Evolutionary conservation across 1,140 invertebrate species (phyloP), one percentile per base, ranked within the genome.

Genomic region (Leptopilina boulardi): DNA sequence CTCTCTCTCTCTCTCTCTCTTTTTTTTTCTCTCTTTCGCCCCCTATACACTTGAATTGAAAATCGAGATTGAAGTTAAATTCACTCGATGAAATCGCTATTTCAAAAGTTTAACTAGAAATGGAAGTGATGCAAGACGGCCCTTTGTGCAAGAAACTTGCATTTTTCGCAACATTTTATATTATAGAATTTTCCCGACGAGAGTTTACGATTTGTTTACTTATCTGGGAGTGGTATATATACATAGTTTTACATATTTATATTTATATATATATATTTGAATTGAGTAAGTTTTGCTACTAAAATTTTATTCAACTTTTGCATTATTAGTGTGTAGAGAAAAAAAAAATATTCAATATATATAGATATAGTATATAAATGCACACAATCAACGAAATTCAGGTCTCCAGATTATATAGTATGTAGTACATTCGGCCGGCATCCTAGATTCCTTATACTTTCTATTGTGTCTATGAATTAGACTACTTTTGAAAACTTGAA

Each of bases 401-500:
- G 86, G 86, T 84, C 84, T 84, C 74, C 71, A 66, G 70, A 73
- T 54, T 42, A 70, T 73, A 44, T 51, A 59, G 71, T n/a, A 59
- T 70, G 74, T 78, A 76, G 82, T 76, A 83, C 78, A 78, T 77
- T 82, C 82, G 47, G 54, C 70, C 83, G 80, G 47, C 85, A 89
- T 85, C 86, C 86, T 88, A 88, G 83, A 87, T 89, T 85, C 84
- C 74, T 81, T 75, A 81, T 87, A 85, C 85, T 89, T 89, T 89
- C 88, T 88, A 89, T 89, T 88, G 85, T 89, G 81, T 87, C 87
- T 88, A 78, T 82, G 82, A 78, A 84, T 86, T 87, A 83, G 76
- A 87, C 79, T 82, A 87, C 83, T 84, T 87, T 83, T 85, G 83
- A 76, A n/a, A 81, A 83, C 30, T 42, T 77, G 56, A 76, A 76